These are phyloP conservation scores for Achatina immaculata DNA, from an alignment of 1,140 invertebrate species.

Conservation along the genomic window DNA sequence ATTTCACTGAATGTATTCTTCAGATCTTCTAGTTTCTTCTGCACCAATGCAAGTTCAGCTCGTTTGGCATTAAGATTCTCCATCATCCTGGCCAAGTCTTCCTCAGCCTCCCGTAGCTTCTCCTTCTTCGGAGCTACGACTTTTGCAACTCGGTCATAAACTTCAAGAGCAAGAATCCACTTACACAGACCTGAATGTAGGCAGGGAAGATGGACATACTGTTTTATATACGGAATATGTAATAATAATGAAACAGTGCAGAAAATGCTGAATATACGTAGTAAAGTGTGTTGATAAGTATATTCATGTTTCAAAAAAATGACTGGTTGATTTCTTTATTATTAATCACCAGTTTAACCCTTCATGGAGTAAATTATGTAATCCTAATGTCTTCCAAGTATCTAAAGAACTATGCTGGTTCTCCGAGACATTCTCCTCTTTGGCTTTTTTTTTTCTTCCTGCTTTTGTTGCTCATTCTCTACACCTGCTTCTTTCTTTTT, in stretches of 20 bases:
- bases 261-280: background rate
- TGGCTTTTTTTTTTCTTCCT: too few relatives aligned
- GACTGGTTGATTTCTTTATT: too few relatives aligned
- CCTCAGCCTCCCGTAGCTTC: constrained; percentile 81
- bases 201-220: background rate
- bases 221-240: background rate
- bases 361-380: too few relatives aligned
- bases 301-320: too few relatives aligned
- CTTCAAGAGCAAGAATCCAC: constrained; percentile 93
- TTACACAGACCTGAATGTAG: constrained; percentile 78
- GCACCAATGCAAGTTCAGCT: constrained; percentile 81
- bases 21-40: constrained; percentile 80
- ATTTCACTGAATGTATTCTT: constrained; percentile 73
- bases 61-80: constrained; percentile 85
- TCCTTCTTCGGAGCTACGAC: constrained; percentile 71
- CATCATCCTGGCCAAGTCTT: constrained; percentile 86
- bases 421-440: too few relatives aligned
- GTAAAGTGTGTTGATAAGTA: too few relatives aligned
- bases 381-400: too few relatives aligned
- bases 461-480: too few relatives aligned
- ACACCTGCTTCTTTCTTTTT: too few relatives aligned
- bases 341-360: too few relatives aligned
- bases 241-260: background rate
- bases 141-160: constrained; percentile 91
- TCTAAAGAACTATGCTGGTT: too few relatives aligned